A percentile compares a stretch with the other conserved stretches of the same genome.
These are phyloP conservation scores for Orchesellides sinensis DNA, from an alignment of 2,888 invertebrate genomes.

Conservation along the genomic window DNA sequence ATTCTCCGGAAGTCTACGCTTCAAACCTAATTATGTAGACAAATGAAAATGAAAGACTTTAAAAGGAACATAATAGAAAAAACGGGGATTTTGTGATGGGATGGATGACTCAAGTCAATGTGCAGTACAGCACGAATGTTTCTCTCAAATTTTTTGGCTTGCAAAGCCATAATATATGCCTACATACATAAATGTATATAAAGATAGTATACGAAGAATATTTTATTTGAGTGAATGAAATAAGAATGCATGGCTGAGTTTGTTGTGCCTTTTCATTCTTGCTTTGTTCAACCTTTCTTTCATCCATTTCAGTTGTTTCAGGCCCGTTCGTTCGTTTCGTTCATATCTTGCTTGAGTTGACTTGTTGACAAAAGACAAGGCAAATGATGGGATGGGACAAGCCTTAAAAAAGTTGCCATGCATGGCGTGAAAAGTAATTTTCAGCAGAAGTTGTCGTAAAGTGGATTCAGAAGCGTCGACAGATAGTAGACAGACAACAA, in stretches of 20 bases:
- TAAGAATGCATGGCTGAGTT: constrained; percentile 9
- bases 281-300: neutral
- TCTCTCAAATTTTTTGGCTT: no score
- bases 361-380: no score
- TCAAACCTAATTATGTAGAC: constrained; percentile 29
- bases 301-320: neutral
- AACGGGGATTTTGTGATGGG: constrained; percentile 8
- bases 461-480: constrained; percentile 18
- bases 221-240: neutral
- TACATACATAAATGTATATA: no score
- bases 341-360: neutral
- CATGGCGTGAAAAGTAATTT: constrained; percentile 36
- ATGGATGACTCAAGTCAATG: neutral
- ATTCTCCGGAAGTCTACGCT: constrained; percentile 34
- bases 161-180: no score
- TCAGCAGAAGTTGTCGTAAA: neutral
- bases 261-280: neutral
- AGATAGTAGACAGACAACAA: constrained; percentile 5
- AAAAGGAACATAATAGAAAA: constrained; percentile 14
- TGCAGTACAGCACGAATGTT: neutral
- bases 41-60: constrained; percentile 20
- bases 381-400: constrained; percentile 8
- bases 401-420: constrained; percentile 20
- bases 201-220: no score
- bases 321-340: neutral